A percentile compares a stretch with the other conserved stretches of the same genome.
These are phyloP conservation scores for Scaptomyza hsui DNA, from an alignment of 1,140 invertebrate genomes.

Conservation along the genomic window DNA sequence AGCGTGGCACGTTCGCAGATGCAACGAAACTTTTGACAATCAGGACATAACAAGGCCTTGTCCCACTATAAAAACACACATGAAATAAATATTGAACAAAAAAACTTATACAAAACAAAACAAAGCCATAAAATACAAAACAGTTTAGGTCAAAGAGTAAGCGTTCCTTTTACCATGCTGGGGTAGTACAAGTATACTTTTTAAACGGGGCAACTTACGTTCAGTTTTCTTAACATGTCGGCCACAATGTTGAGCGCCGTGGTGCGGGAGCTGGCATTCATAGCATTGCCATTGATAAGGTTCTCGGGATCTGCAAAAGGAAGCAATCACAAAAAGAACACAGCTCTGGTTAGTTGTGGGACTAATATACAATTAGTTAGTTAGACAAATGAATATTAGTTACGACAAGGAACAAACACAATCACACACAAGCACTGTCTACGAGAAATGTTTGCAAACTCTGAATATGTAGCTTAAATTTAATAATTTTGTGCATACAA, in stretches of 20 bases:
- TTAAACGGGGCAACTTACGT: conserved; percentile 86
- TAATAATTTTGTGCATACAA: conserved; percentile 49
- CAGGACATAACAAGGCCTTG: conserved; percentile 79
- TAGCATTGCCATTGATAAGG: conserved; percentile 88
- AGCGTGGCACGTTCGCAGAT: conserved; percentile 63
- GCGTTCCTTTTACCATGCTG: conserved; percentile 24
- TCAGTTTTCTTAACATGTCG: conserved; percentile 96
- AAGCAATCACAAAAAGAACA: conserved; percentile 63
- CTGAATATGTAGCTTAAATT: conserved; percentile 44
- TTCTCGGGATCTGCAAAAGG: conserved; percentile 85
- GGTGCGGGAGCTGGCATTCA: conserved; percentile 94
- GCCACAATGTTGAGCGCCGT: conserved; percentile 97
- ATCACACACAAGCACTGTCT: conserved; percentile 51
- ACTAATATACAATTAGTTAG: conserved; percentile 21
- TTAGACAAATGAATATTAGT: conserved; percentile 35
- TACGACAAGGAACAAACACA: conserved; percentile 54
- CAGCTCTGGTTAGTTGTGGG: conserved; percentile 47
- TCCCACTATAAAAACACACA: conserved; percentile 82
- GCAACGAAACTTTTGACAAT: conserved; percentile 83
- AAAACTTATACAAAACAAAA: conserved; percentile 35
- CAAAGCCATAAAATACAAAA: conserved; percentile 7
- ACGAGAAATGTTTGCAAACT: conserved; percentile 70
- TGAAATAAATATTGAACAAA: conserved; percentile 53
- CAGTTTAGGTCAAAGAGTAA: neutral
- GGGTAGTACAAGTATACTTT: conserved; percentile 11